Evolutionary conservation across 2,888 invertebrate species (phyloP).

Genomic region (Drepana falcataria): DNA sequence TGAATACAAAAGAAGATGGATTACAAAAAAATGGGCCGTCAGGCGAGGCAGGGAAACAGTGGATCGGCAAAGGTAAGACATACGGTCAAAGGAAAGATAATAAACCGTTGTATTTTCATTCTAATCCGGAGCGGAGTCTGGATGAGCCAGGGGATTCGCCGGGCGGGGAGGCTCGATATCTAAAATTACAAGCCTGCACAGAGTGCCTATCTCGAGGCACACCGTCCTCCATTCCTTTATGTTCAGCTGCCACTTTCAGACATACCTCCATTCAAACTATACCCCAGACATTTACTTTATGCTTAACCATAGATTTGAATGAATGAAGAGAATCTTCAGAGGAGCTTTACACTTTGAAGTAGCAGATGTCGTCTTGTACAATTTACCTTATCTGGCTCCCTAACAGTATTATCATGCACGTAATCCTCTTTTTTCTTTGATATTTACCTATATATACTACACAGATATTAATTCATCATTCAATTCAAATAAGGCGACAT

Average conservation of each 20-base stretch:
- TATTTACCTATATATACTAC: not conserved
- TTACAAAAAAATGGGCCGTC: constrained; percentile 36
- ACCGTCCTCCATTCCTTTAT: constrained; percentile 64
- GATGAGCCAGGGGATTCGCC: constrained; percentile 47
- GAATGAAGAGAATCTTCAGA: constrained; percentile 29
- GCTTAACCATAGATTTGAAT: constrained; percentile 50
- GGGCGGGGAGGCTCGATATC: constrained; percentile 63
- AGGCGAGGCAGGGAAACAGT: constrained; percentile 40
- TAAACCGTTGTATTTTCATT: constrained; percentile 74
- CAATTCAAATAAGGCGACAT: no score
- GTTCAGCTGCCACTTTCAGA: constrained; percentile 70
- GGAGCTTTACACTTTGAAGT: constrained; percentile 23
- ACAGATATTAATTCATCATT: no score
- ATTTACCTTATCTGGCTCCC: not conserved
- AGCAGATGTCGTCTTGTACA: constrained; percentile 20
- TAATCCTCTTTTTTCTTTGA: constrained; percentile 1
- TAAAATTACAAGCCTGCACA: constrained; percentile 73
- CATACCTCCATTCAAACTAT: constrained; percentile 62
- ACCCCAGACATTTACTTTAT: constrained; percentile 54
- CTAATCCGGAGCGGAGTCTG: constrained; percentile 61
- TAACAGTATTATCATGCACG: constrained; percentile 4
- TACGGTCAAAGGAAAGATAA: constrained; percentile 73
- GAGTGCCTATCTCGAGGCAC: constrained; percentile 68
- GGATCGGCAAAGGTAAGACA: constrained; percentile 59
- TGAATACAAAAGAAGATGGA: constrained; percentile 37